A percentile compares a stretch with the other conserved stretches of the same genome.
Conservation (phyloP, 2,113 vertebrate species). For the Chaetorhynchus papuensis region DNA sequence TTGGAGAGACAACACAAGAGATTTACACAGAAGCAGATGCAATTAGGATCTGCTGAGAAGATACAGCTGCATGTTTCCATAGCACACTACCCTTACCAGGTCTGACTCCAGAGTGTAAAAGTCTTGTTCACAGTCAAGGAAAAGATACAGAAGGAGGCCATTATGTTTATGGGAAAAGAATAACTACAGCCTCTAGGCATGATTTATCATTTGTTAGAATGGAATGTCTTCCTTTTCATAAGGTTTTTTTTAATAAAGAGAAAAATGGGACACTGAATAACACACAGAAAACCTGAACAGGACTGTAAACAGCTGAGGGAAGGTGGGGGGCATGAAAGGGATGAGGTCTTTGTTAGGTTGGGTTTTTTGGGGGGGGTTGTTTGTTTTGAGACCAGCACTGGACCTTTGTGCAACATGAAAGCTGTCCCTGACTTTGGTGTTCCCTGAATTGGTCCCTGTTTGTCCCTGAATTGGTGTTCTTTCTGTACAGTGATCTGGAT, state of each 20-base stretch:
- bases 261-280: background rate
- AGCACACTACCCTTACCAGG: background rate
- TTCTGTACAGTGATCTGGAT: background rate
- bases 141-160: background rate
- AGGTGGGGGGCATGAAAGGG: background rate
- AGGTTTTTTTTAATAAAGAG: background rate
- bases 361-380: fast-evolving
- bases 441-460: background rate
- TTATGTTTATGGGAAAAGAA: background rate
- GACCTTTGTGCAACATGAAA: background rate
- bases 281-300: background rate
- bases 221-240: background rate
- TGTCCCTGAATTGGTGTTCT: background rate
- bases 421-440: no score
- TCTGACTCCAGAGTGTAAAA: background rate
- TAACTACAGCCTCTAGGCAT: background rate
- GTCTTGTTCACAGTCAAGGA: background rate
- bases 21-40: background rate
- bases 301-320: background rate
- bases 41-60: background rate
- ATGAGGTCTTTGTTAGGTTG: background rate
- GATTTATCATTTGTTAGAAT: background rate
- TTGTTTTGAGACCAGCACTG: background rate
- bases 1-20: background rate
- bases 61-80: fast-evolving